Conservation (phyloP, 2,113 vertebrate genomes). For the Onychorhynchus coronatus region DNA sequence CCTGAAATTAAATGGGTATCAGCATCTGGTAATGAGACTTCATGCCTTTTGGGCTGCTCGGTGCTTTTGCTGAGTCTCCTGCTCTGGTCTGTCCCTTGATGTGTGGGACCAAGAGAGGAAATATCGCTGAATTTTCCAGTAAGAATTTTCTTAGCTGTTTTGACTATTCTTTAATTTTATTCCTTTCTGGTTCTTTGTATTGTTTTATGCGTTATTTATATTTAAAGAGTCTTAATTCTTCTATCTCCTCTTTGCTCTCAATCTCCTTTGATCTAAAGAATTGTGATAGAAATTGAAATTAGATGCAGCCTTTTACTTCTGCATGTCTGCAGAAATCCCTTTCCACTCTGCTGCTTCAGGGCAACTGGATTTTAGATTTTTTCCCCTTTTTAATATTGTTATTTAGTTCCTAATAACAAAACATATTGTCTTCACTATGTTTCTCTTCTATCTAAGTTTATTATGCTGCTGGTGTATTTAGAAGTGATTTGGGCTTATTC, state of each 20-base stretch:
- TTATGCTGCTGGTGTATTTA: not conserved
- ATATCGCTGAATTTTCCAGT: not conserved
- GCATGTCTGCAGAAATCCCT: not conserved
- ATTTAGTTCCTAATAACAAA: not conserved
- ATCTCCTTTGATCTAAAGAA: not conserved
- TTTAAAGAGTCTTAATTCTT: not conserved
- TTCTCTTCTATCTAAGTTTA: not conserved
- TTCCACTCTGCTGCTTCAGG: not conserved
- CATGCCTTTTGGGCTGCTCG: not conserved
- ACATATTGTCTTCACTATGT: not conserved
- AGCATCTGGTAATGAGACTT: not conserved
- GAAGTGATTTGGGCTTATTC: conserved; percentile 7
- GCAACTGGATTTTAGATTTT: not conserved
- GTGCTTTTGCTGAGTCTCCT: not conserved
- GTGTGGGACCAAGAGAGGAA: not conserved
- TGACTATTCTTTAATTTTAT: not conserved
- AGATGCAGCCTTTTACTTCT: not conserved
- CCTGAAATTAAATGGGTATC: not conserved
- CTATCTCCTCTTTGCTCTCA: not conserved
- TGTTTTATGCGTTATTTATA: not conserved
- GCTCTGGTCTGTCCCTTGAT: not conserved
- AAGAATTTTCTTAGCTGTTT: not conserved
- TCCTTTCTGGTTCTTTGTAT: not conserved
- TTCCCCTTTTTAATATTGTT: not conserved
- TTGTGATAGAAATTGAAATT: not conserved